These are phyloP conservation scores for Anseranas semipalmata DNA, from an alignment of 2,113 vertebrate species.

Conservation along the genomic window DNA sequence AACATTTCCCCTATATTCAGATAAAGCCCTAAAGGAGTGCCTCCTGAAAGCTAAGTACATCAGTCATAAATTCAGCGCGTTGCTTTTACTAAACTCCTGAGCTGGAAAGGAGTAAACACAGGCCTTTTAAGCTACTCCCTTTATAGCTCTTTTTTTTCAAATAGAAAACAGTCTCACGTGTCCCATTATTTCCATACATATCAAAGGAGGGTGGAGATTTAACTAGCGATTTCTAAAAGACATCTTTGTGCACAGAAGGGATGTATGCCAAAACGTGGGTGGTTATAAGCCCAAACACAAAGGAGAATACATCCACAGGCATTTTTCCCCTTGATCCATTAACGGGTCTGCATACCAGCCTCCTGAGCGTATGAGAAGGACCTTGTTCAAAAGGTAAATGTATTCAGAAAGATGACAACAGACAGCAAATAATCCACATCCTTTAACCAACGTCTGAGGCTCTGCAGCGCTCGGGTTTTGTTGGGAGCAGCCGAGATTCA, in stretches of 20 bases:
- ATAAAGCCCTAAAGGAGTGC: background rate
- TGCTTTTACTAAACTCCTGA: background rate
- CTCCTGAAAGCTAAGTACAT: background rate
- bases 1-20: background rate
- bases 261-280: slow-evolving; percentile 68
- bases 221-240: slow-evolving; percentile 64
- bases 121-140: slow-evolving; percentile 34
- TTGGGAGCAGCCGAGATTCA: background rate
- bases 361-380: slow-evolving; percentile 40
- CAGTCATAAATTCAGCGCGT: background rate
- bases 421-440: slow-evolving; percentile 1
- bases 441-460: background rate
- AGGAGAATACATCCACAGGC: slow-evolving; percentile 67
- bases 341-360: slow-evolving; percentile 66
- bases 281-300: slow-evolving; percentile 67
- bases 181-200: slow-evolving; percentile 71
- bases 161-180: slow-evolving; percentile 57
- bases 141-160: background rate
- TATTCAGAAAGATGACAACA: slow-evolving; percentile 61
- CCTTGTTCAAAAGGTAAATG: slow-evolving; percentile 69
- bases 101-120: background rate
- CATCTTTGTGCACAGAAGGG: slow-evolving; percentile 69
- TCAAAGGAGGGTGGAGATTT: slow-evolving; percentile 70
- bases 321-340: slow-evolving; percentile 68
- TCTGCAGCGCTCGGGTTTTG: background rate